Evolutionary conservation across 2,797 vertebrate species (phyloP), one percentile per base, ranked within the genome.

Genomic region (Euthynnus affinis): DNA sequence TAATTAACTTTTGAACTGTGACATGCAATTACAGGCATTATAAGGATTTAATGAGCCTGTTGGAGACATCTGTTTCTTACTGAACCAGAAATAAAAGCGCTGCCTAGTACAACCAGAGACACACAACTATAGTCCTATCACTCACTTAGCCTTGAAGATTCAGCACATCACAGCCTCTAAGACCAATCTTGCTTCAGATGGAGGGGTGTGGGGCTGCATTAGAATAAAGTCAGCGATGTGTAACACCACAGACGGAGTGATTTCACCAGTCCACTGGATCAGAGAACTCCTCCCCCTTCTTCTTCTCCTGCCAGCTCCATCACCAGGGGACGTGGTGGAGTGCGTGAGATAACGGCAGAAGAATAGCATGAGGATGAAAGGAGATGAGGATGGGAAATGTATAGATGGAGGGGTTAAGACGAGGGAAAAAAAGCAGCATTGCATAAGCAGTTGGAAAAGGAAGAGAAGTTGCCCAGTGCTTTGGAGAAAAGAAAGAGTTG

Each of bases 251-350:
- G 70, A 80, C 7, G 0, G 80, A 34, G 62, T 17, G 61, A 78
- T 88, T 74, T 80, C 51, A 52, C 40, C 74, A 25, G 68, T 89
- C 52, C 78, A 0, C 58, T 63, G 76, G 81, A 78, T 67, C 22
- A 75, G 48, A 81, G 83, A 87, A 82, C 78, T 81, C 88, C 80
- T 81, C 60, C 72, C 37, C 68, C 84, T 88, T 90, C 76, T 90
- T 90, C 76, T 90, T 88, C 80, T 85, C 34, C 76, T 70, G 88
- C 88, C 88, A 88, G 86, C 82, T 84, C 58, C n/a, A 42, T 86
- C 89, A 82, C 73, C 74, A 15, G 74, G 83, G 83, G 74, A 89
- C 17, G 22, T 73, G 74, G 73, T 74, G 77, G 71, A 78, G 82
- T 34, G 57, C 46, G 25, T 51, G 68, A 85, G 80, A 79, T 81